phyloP scores from a whole-genome alignment of 2,797 vertebrate species.

The Gadopsis marmoratus region DNA sequence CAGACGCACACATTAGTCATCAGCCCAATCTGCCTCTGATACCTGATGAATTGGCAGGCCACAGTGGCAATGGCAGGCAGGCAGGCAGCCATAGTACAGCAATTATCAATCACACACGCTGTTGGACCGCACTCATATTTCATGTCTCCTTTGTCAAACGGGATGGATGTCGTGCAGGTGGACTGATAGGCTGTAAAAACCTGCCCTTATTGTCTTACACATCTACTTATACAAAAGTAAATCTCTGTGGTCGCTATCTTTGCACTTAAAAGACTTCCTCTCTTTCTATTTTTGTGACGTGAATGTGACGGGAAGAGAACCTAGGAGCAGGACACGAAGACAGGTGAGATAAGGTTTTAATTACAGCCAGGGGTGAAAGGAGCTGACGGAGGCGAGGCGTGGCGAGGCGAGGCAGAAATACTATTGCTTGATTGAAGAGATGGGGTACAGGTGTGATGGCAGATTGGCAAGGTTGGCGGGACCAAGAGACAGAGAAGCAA shows the following conservation, averaged over 20 bases:
- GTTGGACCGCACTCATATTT: conserved; percentile 59
- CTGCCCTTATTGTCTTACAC: conserved; percentile 36
- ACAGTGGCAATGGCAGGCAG: conserved; percentile 68
- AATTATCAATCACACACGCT: conserved; percentile 79
- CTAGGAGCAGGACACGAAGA: too few species aligned
- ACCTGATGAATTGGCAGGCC: conserved; percentile 75
- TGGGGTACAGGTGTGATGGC: too few species aligned
- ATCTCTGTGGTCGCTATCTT: conserved; percentile 10
- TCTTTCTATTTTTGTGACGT: too few species aligned
- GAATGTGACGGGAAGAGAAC: too few species aligned
- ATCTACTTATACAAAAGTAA: conserved; percentile 23
- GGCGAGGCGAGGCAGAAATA: too few species aligned
- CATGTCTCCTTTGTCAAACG: conserved; percentile 59
- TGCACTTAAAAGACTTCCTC: conserved; percentile 32
- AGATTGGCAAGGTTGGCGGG: too few species aligned
- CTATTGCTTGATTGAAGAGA: too few species aligned
- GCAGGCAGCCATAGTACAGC: conserved; percentile 67
- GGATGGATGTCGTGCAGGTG: conserved; percentile 56
- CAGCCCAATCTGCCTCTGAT: conserved; percentile 67
- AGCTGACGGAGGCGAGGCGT: too few species aligned
- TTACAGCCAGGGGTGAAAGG: too few species aligned
- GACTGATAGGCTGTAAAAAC: conserved; percentile 54
- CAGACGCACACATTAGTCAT: conserved; percentile 71
- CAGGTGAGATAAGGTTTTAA: too few species aligned
- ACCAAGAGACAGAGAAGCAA: too few species aligned